These are phyloP conservation scores for Hemiprocne comata DNA, from an alignment of 2,113 vertebrate species.

Conservation along the genomic window DNA sequence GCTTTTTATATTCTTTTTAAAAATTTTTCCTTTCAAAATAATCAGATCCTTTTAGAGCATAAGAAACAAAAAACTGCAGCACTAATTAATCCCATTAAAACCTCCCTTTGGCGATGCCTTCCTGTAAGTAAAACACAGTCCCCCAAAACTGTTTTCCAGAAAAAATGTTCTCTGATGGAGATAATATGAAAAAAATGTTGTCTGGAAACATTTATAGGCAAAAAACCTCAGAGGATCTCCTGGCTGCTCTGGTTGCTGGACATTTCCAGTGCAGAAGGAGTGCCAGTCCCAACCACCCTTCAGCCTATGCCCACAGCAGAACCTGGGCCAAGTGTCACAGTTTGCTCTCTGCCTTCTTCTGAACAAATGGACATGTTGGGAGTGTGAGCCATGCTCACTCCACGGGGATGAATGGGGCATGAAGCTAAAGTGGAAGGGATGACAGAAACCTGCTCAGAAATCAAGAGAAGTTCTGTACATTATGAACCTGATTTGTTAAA, in stretches of 20 bases:
- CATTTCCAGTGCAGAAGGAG: neutral
- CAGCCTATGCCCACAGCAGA: neutral
- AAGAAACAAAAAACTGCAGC: neutral
- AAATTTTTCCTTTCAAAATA: neutral
- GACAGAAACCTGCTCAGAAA: neutral
- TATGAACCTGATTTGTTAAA: neutral
- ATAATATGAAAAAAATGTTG: neutral
- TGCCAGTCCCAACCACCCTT: neutral
- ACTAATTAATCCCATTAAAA: neutral
- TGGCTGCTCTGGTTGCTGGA: neutral
- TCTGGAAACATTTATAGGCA: neutral
- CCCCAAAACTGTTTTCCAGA: neutral
- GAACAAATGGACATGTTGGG: fast-evolving
- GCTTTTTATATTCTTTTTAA: neutral
- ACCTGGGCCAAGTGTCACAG: neutral
- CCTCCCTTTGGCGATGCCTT: neutral
- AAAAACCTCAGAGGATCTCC: neutral
- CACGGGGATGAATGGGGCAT: neutral
- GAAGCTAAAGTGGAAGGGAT: neutral
- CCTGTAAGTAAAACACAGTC: neutral
- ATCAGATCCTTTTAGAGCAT: neutral
- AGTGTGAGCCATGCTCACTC: fast-evolving
- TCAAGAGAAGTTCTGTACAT: neutral
- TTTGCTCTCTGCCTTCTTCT: neutral
- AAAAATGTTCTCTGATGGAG: neutral